Percentiles rank a stretch among this genome's conserved stretches.
Conservation (phyloP, 2,888 invertebrate genomes). For the Drepana falcataria region DNA sequence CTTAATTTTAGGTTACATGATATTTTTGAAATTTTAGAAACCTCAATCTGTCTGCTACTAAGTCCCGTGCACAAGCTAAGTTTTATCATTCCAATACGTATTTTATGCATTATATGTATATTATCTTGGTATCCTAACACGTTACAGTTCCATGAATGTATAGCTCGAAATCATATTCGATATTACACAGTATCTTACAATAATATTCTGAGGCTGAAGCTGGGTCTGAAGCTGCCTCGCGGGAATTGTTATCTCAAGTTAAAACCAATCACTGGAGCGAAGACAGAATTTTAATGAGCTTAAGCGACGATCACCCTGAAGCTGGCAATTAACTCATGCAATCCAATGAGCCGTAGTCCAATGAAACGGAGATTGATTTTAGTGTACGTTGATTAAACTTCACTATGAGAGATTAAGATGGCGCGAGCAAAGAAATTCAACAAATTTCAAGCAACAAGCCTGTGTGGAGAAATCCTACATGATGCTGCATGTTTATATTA, state of each 20-base stretch:
- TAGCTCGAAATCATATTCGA: not conserved
- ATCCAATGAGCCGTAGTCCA: constrained; percentile 14
- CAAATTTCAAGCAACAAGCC: no score
- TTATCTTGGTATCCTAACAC: not conserved
- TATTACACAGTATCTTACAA: constrained; percentile 2
- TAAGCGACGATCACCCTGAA: constrained; percentile 27
- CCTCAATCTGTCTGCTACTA: no score
- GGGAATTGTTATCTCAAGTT: constrained; percentile 40
- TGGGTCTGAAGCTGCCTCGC: constrained; percentile 11
- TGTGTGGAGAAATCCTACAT: no score
- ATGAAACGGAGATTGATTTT: constrained; percentile 10
- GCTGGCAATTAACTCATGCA: constrained; percentile 37
- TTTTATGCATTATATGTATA: no score
- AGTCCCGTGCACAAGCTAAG: no score
- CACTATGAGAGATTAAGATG: no score
- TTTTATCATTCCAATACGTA: no score
- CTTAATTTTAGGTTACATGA: no score
- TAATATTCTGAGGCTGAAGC: constrained; percentile 15
- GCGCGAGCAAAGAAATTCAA: no score
- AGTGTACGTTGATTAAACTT: not conserved
- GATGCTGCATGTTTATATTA: no score
- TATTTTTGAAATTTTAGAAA: no score
- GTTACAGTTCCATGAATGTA: not conserved
- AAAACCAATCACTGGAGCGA: constrained; percentile 38
- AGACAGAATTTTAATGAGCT: constrained; percentile 52